Evolutionary conservation across 2,113 vertebrate species (phyloP).

Genomic region (Ginglymostoma cirratum): DNA sequence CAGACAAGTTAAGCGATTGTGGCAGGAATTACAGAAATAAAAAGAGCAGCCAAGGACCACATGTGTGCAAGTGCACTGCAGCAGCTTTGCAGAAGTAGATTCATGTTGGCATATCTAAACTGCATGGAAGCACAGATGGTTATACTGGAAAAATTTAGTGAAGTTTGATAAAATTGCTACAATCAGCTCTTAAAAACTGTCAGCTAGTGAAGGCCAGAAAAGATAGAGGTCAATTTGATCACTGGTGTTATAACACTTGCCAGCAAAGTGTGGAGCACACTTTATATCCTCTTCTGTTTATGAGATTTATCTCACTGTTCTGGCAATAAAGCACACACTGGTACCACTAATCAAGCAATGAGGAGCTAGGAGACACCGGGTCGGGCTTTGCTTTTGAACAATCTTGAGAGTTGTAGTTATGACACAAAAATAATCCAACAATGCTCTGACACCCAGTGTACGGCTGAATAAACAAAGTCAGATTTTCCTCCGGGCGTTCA

Average conservation of each 20-base stretch:
- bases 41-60: background rate
- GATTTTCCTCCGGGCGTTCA: background rate
- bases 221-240: background rate
- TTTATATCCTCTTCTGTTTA: background rate
- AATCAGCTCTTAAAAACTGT: background rate
- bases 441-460: background rate
- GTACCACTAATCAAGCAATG: background rate
- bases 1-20: background rate
- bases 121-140: conserved; percentile 1
- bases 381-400: background rate
- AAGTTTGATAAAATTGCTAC: background rate
- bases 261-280: background rate
- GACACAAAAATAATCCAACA: background rate
- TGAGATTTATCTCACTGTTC: background rate
- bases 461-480: conserved; percentile 1
- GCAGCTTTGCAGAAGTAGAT: background rate
- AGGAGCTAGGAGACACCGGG: background rate
- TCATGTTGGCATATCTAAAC: background rate
- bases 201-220: background rate
- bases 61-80: background rate
- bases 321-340: background rate
- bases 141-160: background rate
- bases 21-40: background rate
- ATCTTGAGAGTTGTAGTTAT: background rate
- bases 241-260: background rate